Conservation (phyloP, 2,888 invertebrate species). For the Ophion ellenae region DNA sequence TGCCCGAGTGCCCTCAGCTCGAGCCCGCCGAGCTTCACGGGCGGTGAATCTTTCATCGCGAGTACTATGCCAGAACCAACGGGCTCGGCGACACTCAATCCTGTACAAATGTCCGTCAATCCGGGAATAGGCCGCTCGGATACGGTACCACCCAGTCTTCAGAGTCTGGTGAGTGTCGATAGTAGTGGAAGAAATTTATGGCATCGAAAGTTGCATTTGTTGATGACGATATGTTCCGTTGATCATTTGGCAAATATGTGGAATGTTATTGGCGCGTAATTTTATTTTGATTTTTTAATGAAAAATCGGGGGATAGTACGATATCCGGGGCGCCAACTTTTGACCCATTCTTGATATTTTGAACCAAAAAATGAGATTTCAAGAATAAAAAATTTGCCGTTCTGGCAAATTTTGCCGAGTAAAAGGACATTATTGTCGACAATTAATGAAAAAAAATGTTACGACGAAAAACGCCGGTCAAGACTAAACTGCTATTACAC, state of each 20-base stretch:
- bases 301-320: too few relatives aligned
- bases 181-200: not conserved
- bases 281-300: too few relatives aligned
- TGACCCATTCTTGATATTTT: too few relatives aligned
- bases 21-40: conserved; percentile 59
- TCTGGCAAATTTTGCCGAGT: too few relatives aligned
- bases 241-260: not conserved
- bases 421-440: too few relatives aligned
- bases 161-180: conserved; percentile 77
- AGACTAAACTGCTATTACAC: too few relatives aligned
- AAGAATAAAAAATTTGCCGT: too few relatives aligned
- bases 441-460: too few relatives aligned
- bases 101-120: conserved; percentile 79
- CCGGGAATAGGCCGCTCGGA: conserved; percentile 69
- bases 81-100: conserved; percentile 79
- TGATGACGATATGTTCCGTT: not conserved
- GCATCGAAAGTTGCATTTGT: not conserved
- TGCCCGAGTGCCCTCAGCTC: conserved; percentile 38
- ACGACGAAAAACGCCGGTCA: too few relatives aligned
- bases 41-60: conserved; percentile 65
- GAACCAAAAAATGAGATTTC: too few relatives aligned
- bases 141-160: conserved; percentile 77
- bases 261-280: too few relatives aligned
- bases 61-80: conserved; percentile 77
- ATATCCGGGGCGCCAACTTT: too few relatives aligned